Evolutionary conservation across 2,113 vertebrate species (phyloP).

Genomic region (Chauna torquata): DNA sequence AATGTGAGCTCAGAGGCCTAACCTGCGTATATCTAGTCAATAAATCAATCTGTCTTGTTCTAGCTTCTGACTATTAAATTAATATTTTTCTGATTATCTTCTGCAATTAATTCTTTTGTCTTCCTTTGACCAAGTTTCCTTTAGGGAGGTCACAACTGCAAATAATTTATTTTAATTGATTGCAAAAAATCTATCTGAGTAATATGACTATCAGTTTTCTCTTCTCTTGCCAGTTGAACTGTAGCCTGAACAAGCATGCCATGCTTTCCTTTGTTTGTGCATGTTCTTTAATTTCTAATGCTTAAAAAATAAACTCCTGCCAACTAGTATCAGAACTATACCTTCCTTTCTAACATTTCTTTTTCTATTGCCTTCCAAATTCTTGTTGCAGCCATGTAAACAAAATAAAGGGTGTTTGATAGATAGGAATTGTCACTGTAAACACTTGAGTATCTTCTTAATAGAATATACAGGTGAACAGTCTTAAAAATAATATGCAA

Average conservation of each 20-base stretch:
- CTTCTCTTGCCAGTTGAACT: constrained; percentile 11
- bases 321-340: constrained; percentile 10
- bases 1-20: neutral
- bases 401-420: constrained; percentile 14
- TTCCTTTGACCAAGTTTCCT: neutral
- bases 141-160: neutral
- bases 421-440: constrained; percentile 13
- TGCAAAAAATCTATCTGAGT: neutral
- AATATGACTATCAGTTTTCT: constrained; percentile 23
- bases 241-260: neutral
- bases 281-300: constrained; percentile 11
- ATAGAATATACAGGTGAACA: neutral
- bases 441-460: neutral
- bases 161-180: constrained; percentile 33
- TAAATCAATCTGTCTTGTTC: constrained; percentile 37
- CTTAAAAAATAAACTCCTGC: constrained; percentile 40
- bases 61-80: neutral
- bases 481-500: neutral
- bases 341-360: neutral
- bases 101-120: neutral
- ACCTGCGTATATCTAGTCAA: neutral
- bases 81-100: neutral
- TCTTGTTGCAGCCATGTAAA: neutral
- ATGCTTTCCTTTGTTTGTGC: neutral
- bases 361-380: neutral